Percentiles rank a stretch among this genome's conserved stretches.
These are phyloP conservation scores for Solenopsis fugax DNA, from an alignment of 1,140 invertebrate genomes.

Conservation along the genomic window DNA sequence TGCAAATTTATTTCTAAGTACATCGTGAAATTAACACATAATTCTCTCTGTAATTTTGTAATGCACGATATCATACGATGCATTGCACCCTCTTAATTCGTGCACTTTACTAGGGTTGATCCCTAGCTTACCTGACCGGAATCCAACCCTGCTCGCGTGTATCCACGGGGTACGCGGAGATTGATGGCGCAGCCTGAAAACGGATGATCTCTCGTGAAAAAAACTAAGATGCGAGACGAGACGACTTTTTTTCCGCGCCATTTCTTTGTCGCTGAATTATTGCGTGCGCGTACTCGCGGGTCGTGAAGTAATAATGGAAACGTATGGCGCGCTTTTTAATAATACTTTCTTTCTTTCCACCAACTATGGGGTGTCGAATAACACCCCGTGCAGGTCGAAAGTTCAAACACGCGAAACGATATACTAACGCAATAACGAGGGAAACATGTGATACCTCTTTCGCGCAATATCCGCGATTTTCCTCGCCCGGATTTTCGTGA, in stretches of 20 bases:
- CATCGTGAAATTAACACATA: slow-evolving; percentile 20
- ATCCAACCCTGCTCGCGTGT: slow-evolving; percentile 38
- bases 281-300: slow-evolving; percentile 33
- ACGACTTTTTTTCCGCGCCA: slow-evolving; percentile 36
- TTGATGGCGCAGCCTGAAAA: slow-evolving; percentile 48
- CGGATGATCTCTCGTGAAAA: slow-evolving; percentile 46
- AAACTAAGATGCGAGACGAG: slow-evolving; percentile 48
- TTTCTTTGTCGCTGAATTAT: slow-evolving; percentile 43
- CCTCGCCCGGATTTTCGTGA: background rate
- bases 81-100: slow-evolving; percentile 3
- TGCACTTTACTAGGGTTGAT: slow-evolving; percentile 22
- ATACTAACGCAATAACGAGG: slow-evolving; percentile 56
- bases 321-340: slow-evolving; percentile 53
- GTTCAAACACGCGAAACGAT: slow-evolving; percentile 52
- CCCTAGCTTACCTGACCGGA: slow-evolving; percentile 26
- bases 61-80: background rate
- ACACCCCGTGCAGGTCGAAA: slow-evolving; percentile 24
- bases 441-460: slow-evolving; percentile 45
- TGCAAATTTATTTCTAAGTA: background rate
- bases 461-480: slow-evolving; percentile 37
- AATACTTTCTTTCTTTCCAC: slow-evolving; percentile 33
- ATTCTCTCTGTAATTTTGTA: slow-evolving; percentile 37
- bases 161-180: slow-evolving; percentile 43
- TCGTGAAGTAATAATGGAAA: slow-evolving; percentile 42
- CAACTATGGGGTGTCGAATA: slow-evolving; percentile 1